Conservation (phyloP, 2,797 vertebrate genomes). For the Peromyscus eremicus region DNA sequence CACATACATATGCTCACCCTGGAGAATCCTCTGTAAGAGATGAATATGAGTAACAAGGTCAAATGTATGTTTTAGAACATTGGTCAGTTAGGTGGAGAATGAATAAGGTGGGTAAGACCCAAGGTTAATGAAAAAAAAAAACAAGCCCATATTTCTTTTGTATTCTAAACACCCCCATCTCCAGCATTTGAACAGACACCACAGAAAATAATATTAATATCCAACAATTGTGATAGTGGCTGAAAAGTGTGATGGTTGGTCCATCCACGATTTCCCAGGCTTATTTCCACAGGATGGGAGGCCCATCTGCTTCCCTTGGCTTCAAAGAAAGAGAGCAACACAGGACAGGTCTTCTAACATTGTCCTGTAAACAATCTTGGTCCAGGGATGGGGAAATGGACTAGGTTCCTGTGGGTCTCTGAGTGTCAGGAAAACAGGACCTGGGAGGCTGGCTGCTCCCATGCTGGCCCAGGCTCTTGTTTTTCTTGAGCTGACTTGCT, state of each 20-base stretch:
- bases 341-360: not conserved
- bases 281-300: not conserved
- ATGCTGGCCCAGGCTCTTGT: conserved; percentile 35
- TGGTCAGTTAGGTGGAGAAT: not conserved
- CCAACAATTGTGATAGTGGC: not conserved
- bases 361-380: not conserved
- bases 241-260: conserved; percentile 28
- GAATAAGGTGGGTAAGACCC: not conserved
- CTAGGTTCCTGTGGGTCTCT: not conserved
- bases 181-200: not conserved
- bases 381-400: not conserved
- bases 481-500: conserved; percentile 66
- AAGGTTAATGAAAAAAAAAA: not conserved
- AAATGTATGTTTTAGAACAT: not conserved
- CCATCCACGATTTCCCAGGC: conserved; percentile 18
- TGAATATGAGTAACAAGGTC: not conserved
- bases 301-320: conserved; percentile 70
- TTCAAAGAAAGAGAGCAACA: not conserved
- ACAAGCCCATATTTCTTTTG: not conserved
- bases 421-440: not conserved
- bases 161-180: not conserved
- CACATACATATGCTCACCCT: too few relatives aligned
- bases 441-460: not conserved
- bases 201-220: not conserved
- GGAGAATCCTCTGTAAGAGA: not conserved